A percentile compares a stretch with the other conserved stretches of the same genome.
Evolutionary conservation across 2,113 vertebrate species (phyloP).

Genomic region (Coturnix japonica): DNA sequence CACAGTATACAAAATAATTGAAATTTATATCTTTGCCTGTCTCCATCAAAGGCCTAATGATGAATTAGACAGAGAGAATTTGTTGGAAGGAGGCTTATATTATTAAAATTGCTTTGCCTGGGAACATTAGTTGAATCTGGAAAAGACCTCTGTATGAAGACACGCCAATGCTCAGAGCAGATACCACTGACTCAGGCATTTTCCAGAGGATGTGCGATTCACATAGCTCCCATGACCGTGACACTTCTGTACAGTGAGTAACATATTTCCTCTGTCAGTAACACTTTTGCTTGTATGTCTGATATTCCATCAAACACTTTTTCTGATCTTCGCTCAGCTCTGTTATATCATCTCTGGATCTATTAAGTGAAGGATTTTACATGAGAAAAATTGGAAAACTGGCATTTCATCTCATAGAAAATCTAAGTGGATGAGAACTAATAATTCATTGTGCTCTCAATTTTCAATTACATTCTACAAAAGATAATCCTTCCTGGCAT

Average conservation of each 20-base stretch:
- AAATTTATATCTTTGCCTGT: fast-evolving
- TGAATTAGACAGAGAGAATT: not conserved
- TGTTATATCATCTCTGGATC: not conserved
- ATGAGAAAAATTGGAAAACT: not conserved
- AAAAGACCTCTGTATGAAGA: not conserved
- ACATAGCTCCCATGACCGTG: not conserved
- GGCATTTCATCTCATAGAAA: not conserved
- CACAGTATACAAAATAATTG: not conserved
- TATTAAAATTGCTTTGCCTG: not conserved
- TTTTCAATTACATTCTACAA: not conserved
- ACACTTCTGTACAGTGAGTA: not conserved
- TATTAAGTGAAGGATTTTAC: not conserved
- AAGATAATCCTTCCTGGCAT: not conserved
- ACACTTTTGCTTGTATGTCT: constrained; percentile 6
- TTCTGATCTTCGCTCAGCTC: not conserved
- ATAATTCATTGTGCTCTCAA: not conserved
- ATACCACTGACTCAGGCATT: constrained; percentile 5
- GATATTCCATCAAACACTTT: not conserved
- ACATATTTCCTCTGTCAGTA: constrained; percentile 26
- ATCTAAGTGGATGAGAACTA: not conserved
- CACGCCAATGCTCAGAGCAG: not conserved
- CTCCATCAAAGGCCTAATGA: not conserved
- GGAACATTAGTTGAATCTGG: not conserved
- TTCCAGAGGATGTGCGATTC: not conserved
- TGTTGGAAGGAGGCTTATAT: not conserved